Evolutionary conservation across 2,797 vertebrate genomes (phyloP).

Genomic region (Pangasius mekongensis): DNA sequence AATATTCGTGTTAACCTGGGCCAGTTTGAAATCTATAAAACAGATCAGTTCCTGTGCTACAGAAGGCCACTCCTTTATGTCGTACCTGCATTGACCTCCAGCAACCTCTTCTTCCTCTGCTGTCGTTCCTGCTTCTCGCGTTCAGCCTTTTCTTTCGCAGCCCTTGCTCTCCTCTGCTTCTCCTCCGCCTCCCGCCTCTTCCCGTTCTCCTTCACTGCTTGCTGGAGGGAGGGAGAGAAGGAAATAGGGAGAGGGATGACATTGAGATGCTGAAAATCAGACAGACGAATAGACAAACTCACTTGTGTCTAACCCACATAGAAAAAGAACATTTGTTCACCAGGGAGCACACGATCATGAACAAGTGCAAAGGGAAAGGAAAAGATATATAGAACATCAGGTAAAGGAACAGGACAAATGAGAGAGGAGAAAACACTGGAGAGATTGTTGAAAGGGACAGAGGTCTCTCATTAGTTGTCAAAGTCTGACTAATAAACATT

Average conservation of each 20-base stretch:
- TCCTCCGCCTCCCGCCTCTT: constrained; percentile 87
- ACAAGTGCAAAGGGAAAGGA: not conserved
- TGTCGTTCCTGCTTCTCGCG: constrained; percentile 89
- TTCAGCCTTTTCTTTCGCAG: constrained; percentile 92
- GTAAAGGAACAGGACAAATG: not conserved
- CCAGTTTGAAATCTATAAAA: not conserved
- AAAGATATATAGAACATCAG: not conserved
- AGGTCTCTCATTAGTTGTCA: not conserved
- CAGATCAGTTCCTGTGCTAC: too few species aligned
- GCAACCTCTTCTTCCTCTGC: constrained; percentile 88
- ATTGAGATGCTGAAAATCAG: constrained; percentile 16
- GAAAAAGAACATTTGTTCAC: constrained; percentile 14
- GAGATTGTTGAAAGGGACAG: not conserved
- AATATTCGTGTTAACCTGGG: not conserved
- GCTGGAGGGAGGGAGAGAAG: constrained; percentile 70
- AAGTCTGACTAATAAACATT: not conserved
- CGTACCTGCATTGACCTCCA: constrained; percentile 92
- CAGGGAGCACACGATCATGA: not conserved
- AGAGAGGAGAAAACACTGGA: constrained; percentile 21
- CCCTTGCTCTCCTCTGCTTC: constrained; percentile 86
- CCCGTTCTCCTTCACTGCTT: constrained; percentile 91
- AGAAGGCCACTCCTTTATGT: constrained; percentile 7
- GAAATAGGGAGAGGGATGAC: constrained; percentile 30
- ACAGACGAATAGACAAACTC: constrained; percentile 5
- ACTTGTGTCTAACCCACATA: not conserved